Evolutionary conservation across 30 jellyfish, hydroid and myxozoan species (phyloP).

Genomic region (Sanderia malayensis): DNA sequence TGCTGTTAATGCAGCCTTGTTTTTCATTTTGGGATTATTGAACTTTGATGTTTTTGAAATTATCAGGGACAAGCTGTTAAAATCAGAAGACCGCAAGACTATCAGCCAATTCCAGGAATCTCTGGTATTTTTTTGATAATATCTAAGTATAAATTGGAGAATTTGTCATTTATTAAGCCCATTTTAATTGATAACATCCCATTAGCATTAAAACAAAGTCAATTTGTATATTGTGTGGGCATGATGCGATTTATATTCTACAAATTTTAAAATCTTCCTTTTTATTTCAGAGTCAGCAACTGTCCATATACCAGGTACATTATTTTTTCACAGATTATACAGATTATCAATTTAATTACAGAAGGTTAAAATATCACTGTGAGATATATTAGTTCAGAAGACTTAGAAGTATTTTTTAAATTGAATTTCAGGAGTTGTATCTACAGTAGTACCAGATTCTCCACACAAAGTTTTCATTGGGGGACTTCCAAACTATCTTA

Average conservation of each 20-base stretch:
- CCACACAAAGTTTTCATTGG: constrained; percentile 94
- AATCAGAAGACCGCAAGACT: constrained; percentile 96
- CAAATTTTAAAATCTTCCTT: not conserved
- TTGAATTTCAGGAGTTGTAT: constrained; percentile 65
- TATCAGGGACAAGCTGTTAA: constrained; percentile 97
- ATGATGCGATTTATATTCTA: not conserved
- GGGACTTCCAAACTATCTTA: constrained; percentile 89
- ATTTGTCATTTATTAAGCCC: too few species aligned
- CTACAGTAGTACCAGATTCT: constrained; percentile 96
- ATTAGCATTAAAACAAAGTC: too few species aligned
- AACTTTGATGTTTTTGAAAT: not conserved
- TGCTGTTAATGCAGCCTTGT: too few species aligned
- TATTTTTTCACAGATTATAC: not conserved
- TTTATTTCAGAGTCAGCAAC: constrained; percentile 71
- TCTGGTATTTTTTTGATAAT: constrained; percentile 64
- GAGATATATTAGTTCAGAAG: too few species aligned
- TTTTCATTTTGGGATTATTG: not conserved
- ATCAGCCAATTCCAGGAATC: constrained; percentile 98
- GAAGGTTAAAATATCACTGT: too few species aligned
- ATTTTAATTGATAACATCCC: too few species aligned
- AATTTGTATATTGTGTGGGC: too few species aligned
- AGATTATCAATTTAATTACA: too few species aligned
- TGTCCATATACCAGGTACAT: constrained; percentile 82
- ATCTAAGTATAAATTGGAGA: too few species aligned
- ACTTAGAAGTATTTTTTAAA: too few species aligned